A percentile compares a stretch with the other conserved stretches of the same genome.
phyloP scores from a whole-genome alignment of 2,888 invertebrate genomes.

The Caenorhabditis imperialis region DNA sequence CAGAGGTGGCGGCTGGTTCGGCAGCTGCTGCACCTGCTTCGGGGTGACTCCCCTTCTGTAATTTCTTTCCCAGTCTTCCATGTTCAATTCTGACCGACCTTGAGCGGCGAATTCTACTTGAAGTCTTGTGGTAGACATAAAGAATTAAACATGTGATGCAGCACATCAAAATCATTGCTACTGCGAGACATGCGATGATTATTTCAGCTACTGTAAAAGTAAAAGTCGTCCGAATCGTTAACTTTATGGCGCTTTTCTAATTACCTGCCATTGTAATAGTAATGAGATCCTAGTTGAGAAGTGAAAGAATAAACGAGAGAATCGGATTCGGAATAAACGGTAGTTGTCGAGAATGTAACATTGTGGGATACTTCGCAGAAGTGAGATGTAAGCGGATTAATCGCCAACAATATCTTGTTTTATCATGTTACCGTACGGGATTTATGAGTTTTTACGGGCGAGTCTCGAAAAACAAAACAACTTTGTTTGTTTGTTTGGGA shows the following conservation, averaged over 20 bases:
- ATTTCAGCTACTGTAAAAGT: conserved; percentile 44
- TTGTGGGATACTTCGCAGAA: conserved; percentile 1
- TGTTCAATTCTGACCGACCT: conserved; percentile 21
- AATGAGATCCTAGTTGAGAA: too few relatives aligned
- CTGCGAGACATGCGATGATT: conserved; percentile 48
- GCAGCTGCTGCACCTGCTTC: conserved; percentile 26
- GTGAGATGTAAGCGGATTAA: conserved; percentile 44
- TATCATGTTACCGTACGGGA: conserved; percentile 1
- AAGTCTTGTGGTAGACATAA: conserved; percentile 41
- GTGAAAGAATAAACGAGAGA: background rate
- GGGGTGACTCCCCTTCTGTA: conserved; percentile 40
- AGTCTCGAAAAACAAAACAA: conserved; percentile 4
- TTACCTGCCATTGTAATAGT: background rate
- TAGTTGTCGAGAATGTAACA: conserved; percentile 36
- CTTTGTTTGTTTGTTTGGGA: conserved; percentile 1
- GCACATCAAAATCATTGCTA: conserved; percentile 31
- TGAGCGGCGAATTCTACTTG: conserved; percentile 33
- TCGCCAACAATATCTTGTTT: conserved; percentile 15
- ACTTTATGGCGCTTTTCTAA: too few relatives aligned
- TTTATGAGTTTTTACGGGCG: conserved; percentile 5
- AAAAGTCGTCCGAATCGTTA: too few relatives aligned
- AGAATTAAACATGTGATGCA: conserved; percentile 44
- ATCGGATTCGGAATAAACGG: background rate
- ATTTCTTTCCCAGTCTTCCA: background rate
- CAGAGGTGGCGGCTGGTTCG: conserved; percentile 1